A percentile compares a stretch with the other conserved stretches of the same genome.
Evolutionary conservation across 2,888 invertebrate species (phyloP).

Genomic region (Cryptus viduatorius): DNA sequence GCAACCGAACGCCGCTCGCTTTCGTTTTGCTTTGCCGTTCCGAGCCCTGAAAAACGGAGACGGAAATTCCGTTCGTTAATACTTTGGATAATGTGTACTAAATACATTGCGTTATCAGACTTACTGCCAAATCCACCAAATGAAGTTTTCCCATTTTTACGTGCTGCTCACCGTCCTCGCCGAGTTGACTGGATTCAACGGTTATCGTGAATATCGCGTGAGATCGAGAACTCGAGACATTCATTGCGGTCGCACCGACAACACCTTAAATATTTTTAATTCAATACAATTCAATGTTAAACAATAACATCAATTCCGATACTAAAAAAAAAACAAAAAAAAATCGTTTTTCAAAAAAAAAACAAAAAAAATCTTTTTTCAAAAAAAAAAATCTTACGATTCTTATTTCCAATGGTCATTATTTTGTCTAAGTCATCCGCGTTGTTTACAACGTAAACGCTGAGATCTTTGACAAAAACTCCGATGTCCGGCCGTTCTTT

Average conservation of each 20-base stretch:
- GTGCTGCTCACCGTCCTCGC: constrained; percentile 93
- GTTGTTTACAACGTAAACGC: constrained; percentile 98
- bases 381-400: constrained; percentile 87
- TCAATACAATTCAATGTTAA: background rate
- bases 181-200: constrained; percentile 96
- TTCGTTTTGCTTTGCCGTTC: constrained; percentile 99
- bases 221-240: constrained; percentile 97
- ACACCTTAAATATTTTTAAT: constrained; percentile 86
- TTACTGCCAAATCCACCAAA: constrained; percentile 97
- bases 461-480: constrained; percentile 98
- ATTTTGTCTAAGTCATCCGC: constrained; percentile 97
- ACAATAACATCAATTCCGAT: background rate
- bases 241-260: constrained; percentile 98
- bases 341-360: background rate
- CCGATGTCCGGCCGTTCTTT: constrained; percentile 98
- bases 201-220: constrained; percentile 99
- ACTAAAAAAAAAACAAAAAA: background rate
- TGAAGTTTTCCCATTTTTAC: constrained; percentile 98
- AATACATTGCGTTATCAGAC: constrained; percentile 77
- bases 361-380: constrained; percentile 71
- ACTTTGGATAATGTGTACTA: constrained; percentile 1
- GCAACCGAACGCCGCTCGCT: constrained; percentile 95
- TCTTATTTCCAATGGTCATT: constrained; percentile 98
- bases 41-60: constrained; percentile 90
- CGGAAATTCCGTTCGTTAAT: background rate